phyloP scores from a whole-genome alignment of 2,797 vertebrate species.

The Enteromius paludinosus region DNA sequence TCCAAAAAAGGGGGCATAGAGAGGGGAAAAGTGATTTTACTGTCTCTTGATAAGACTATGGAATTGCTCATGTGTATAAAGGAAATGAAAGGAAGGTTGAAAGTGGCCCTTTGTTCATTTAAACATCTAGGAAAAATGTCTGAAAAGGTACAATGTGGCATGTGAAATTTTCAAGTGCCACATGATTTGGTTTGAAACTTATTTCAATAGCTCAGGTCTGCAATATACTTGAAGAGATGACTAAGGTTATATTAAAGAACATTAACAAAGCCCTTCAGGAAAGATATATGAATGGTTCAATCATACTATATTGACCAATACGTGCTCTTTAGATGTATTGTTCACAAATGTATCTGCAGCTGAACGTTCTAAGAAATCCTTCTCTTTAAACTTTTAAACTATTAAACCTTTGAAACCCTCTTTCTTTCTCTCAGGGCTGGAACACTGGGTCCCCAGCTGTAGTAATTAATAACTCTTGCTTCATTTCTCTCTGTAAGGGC shows the following conservation, averaged over 20 bases:
- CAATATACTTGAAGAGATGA: neutral
- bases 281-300: constrained; percentile 6
- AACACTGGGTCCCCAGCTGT: neutral
- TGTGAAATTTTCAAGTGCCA: constrained; percentile 34
- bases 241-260: neutral
- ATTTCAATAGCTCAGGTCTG: constrained; percentile 6
- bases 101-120: constrained; percentile 41
- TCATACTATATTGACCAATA: constrained; percentile 4
- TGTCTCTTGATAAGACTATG: constrained; percentile 54
- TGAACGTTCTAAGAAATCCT: neutral
- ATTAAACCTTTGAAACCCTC: neutral
- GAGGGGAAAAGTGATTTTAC: constrained; percentile 44
- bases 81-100: constrained; percentile 28
- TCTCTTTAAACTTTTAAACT: neutral
- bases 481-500: neutral
- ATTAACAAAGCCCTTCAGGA: neutral
- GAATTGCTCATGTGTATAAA: constrained; percentile 39
- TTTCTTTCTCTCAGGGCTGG: neutral
- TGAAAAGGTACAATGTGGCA: constrained; percentile 47
- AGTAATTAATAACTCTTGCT: constrained; percentile 22
- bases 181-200: constrained; percentile 1
- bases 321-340: neutral
- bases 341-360: constrained; percentile 3
- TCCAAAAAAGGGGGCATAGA: constrained; percentile 29
- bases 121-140: constrained; percentile 32